These are phyloP conservation scores for Ceyx cyanopectus DNA, from an alignment of 2,113 vertebrate genomes.

Conservation along the genomic window DNA sequence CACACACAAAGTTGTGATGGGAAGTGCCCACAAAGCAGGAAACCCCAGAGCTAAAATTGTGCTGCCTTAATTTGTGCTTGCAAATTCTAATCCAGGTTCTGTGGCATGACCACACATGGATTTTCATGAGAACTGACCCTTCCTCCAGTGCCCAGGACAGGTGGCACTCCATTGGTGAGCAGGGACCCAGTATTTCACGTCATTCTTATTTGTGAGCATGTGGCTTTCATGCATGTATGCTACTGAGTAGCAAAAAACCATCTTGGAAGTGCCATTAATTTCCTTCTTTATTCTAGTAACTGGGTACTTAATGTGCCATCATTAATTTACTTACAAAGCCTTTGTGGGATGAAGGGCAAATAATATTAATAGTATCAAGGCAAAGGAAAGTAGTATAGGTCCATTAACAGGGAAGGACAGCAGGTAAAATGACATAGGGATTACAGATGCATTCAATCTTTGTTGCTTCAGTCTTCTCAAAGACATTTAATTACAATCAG, in stretches of 20 bases:
- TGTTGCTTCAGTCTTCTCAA: not conserved
- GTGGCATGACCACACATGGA: rapidly evolving
- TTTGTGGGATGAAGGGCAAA: not conserved
- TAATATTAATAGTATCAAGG: not conserved
- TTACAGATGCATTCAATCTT: not conserved
- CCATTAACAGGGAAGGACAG: not conserved
- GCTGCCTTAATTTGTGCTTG: not conserved
- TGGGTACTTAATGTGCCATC: not conserved
- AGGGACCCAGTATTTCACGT: not conserved
- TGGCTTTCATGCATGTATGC: not conserved
- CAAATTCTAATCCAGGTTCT: not conserved
- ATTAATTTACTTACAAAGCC: constrained; percentile 6
- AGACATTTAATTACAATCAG: not conserved
- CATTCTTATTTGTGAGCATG: not conserved
- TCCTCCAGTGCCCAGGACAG: not conserved
- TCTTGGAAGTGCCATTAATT: not conserved
- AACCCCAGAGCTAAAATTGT: not conserved
- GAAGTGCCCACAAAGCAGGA: not conserved
- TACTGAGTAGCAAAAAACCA: not conserved
- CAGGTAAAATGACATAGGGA: not conserved
- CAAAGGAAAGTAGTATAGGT: not conserved
- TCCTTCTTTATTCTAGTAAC: not conserved
- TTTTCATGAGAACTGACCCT: rapidly evolving
- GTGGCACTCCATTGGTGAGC: not conserved
- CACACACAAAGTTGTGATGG: rapidly evolving